Conservation (phyloP, 2,888 invertebrate species). For the Rhagium mordax region DNA sequence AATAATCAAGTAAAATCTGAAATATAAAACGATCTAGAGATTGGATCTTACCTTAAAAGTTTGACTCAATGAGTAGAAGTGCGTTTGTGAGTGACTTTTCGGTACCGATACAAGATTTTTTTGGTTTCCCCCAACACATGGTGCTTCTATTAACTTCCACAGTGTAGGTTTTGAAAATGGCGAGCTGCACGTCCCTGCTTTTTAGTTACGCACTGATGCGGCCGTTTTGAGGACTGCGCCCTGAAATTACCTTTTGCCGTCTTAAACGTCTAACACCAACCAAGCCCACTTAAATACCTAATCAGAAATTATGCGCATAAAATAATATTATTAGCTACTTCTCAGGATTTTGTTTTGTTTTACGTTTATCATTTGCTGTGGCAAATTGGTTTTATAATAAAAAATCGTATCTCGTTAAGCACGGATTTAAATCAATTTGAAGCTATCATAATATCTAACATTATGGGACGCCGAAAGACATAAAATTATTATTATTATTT, state of each 20-base stretch:
- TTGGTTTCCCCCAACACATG: too few species aligned
- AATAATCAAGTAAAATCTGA: too few species aligned
- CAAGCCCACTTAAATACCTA: constrained; percentile 43
- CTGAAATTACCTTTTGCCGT: constrained; percentile 47
- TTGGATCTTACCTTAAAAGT: too few species aligned
- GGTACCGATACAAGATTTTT: too few species aligned
- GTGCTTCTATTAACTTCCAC: too few species aligned
- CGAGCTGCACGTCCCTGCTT: not conserved
- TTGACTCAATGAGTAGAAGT: too few species aligned
- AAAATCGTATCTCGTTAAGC: not conserved
- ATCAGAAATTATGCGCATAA: constrained; percentile 42
- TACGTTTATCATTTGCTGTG: constrained; percentile 7
- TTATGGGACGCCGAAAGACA: too few species aligned
- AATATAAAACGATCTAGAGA: too few species aligned
- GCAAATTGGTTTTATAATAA: constrained; percentile 25
- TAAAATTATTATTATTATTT: too few species aligned
- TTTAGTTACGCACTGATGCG: constrained; percentile 23
- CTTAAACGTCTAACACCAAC: constrained; percentile 38
- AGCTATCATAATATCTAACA: not conserved
- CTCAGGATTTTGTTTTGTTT: constrained; percentile 23
- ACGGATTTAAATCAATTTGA: constrained; percentile 5
- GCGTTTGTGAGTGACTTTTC: too few species aligned
- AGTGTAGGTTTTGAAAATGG: not conserved
- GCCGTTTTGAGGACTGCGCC: constrained; percentile 30
- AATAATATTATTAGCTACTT: constrained; percentile 33